Percentiles rank a stretch among this genome's conserved stretches.
Conservation (phyloP, 2,797 vertebrate genomes). For the Galaxias olidus region DNA sequence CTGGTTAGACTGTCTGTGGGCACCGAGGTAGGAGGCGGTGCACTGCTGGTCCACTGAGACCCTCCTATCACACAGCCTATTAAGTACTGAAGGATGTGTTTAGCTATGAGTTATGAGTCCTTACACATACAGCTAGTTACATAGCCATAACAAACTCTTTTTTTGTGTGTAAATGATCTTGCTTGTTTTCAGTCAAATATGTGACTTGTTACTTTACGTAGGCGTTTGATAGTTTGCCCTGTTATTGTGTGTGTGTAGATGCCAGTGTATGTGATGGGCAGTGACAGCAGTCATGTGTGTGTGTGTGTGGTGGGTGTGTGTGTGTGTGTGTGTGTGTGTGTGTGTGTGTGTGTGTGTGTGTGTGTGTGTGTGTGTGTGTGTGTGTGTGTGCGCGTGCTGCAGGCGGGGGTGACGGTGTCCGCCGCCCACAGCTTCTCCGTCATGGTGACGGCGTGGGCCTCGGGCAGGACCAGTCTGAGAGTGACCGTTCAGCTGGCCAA, state of each 20-base stretch:
- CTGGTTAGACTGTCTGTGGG: constrained; percentile 62
- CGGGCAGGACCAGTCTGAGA: constrained; percentile 64
- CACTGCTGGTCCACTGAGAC: no score
- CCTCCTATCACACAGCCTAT: no score
- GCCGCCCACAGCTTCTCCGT: constrained; percentile 68
- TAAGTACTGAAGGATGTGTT: no score
- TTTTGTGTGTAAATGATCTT: no score
- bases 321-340: constrained; percentile 2
- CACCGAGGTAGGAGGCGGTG: constrained; percentile 58
- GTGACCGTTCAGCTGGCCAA: constrained; percentile 55
- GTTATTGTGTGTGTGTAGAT: constrained; percentile 52
- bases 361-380: background rate
- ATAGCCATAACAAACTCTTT: no score
- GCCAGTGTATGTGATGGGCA: constrained; percentile 71
- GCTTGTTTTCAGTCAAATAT: no score
- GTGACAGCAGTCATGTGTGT: constrained; percentile 55
- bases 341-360: background rate
- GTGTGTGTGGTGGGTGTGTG: background rate
- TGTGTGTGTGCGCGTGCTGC: constrained; percentile 18
- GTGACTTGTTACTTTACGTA: no score
- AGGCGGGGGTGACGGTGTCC: constrained; percentile 63
- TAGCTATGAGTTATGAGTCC: no score
- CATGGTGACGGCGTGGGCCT: constrained; percentile 59
- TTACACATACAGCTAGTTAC: no score
- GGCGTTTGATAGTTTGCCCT: background rate